A percentile compares a stretch with the other conserved stretches of the same genome.
phyloP scores from a whole-genome alignment of 1,140 invertebrate genomes.

The Ostrea denselamellosa region DNA sequence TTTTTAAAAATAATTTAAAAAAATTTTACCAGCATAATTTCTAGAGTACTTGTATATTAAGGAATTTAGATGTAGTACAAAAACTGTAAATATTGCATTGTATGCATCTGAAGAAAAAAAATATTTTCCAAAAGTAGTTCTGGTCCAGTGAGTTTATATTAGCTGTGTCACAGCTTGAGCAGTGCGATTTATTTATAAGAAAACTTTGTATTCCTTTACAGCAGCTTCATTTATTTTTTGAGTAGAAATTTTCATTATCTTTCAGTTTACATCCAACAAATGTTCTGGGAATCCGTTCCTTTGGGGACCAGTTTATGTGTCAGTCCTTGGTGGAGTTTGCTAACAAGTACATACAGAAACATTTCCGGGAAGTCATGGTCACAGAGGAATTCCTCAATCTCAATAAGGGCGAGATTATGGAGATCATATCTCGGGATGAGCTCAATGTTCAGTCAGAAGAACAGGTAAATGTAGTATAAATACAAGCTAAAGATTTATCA shows the following conservation, averaged over 20 bases:
- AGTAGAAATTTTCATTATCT: constrained; percentile 28
- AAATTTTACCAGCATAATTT: no score
- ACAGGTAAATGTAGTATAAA: constrained; percentile 77
- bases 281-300: constrained; percentile 89
- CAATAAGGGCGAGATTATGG: constrained; percentile 84
- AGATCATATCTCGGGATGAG: constrained; percentile 89
- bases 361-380: constrained; percentile 89
- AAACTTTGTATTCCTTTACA: no score
- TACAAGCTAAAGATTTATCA: not conserved
- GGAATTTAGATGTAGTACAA: no score
- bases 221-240: not conserved
- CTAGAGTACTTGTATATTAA: no score
- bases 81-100: no score
- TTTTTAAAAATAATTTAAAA: no score
- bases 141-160: no score
- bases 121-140: no score
- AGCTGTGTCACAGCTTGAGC: no score
- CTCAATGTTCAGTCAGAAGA: constrained; percentile 85
- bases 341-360: constrained; percentile 90
- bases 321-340: constrained; percentile 85
- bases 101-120: no score
- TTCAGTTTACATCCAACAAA: constrained; percentile 89
- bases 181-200: no score
- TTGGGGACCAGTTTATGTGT: constrained; percentile 91
- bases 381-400: constrained; percentile 89